Percentiles rank a stretch among this genome's conserved stretches.
phyloP scores from a whole-genome alignment of 2,797 vertebrate species.

The Crotalus adamanteus region DNA sequence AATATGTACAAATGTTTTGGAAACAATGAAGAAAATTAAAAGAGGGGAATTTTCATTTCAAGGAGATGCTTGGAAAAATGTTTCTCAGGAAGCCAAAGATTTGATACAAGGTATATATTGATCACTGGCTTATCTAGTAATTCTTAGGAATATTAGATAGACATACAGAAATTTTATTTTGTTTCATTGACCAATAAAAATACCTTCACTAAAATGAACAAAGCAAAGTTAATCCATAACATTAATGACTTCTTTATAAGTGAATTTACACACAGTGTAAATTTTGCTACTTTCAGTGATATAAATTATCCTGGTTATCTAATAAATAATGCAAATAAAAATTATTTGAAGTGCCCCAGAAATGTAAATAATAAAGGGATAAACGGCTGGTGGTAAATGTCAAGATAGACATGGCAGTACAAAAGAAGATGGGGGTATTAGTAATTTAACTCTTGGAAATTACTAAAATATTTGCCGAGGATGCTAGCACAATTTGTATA shows the following conservation, averaged over 20 bases:
- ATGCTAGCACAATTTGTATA: not conserved
- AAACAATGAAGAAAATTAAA: conserved; percentile 99
- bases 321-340: not conserved
- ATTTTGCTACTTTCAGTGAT: not conserved
- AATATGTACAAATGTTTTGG: conserved; percentile 89
- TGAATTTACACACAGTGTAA: not conserved
- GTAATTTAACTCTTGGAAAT: not conserved
- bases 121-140: not conserved
- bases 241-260: not conserved
- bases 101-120: conserved; percentile 86
- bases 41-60: conserved; percentile 96
- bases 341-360: not conserved
- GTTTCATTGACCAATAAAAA: not conserved
- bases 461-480: not conserved
- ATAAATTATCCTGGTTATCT: not conserved
- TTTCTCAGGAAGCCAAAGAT: conserved; percentile 95
- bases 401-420: not conserved
- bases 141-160: not conserved
- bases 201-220: not conserved
- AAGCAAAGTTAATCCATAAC: not conserved
- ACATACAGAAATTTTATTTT: not conserved
- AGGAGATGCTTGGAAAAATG: conserved; percentile 95
- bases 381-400: not conserved
- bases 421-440: not conserved
- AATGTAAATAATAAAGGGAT: not conserved